phyloP scores from a whole-genome alignment of 1,140 invertebrate species.

The Hetaerina americana region DNA sequence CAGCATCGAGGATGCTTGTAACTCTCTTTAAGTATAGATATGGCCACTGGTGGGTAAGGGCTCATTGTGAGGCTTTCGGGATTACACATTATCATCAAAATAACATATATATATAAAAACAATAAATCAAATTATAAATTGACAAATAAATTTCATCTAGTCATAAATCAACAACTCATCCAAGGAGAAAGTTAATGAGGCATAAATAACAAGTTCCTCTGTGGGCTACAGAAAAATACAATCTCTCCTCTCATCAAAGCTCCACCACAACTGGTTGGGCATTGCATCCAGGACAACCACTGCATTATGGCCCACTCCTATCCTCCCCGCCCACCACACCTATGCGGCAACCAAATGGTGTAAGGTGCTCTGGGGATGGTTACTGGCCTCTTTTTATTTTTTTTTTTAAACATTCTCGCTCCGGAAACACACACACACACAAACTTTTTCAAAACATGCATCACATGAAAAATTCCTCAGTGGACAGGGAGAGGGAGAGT shows the following conservation, averaged over 20 bases:
- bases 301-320: not conserved
- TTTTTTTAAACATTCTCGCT: not conserved
- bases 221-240: not conserved
- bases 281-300: not conserved
- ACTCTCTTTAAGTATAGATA: too few species aligned
- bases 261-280: not conserved
- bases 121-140: too few species aligned
- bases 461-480: constrained; percentile 62
- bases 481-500: constrained; percentile 63
- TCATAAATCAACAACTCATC: not conserved
- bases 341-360: not conserved
- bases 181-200: not conserved
- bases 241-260: not conserved
- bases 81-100: too few species aligned
- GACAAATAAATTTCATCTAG: not conserved
- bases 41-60: too few species aligned
- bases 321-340: not conserved
- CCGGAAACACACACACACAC: not conserved
- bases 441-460: not conserved
- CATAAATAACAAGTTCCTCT: not conserved
- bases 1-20: too few species aligned
- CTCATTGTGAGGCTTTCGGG: too few species aligned
- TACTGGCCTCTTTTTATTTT: not conserved
- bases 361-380: not conserved
- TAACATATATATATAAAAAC: too few species aligned